Base-by-base conservation (phyloP, 2,888 invertebrate species). In the Pachymerium ferrugineum region DNA sequence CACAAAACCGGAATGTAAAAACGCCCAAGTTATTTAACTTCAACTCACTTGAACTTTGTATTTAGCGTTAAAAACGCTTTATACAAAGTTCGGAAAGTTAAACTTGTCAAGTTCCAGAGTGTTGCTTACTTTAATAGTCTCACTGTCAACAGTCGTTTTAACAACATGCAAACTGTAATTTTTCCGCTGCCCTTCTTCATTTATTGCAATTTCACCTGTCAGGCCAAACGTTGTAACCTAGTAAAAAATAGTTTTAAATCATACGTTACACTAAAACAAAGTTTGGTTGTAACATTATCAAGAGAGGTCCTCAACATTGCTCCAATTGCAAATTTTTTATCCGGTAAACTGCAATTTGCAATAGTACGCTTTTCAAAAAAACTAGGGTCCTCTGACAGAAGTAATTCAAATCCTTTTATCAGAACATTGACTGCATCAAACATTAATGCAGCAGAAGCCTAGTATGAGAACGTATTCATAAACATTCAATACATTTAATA, bases 381-480 rank as follows among this genome's bases (percentile, higher is more conserved):
- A n/a, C n/a, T n/a, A n/a, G n/a, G n/a, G n/a, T n/a, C n/a, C n/a
- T n/a, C n/a, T n/a, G n/a, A n/a, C n/a, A n/a, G n/a, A n/a, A n/a
- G n/a, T n/a, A n/a, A n/a, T 81, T 94, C 94, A 79, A 97, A 90
- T 25, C 95, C 94, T 80, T 94, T 94, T 78, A 93, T 91, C 72
- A 97, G 85, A 0, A 97, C 94, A 82, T 92, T 90, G 14, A 97
- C 93, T 1, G 95, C 94, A 80, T 97, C 97, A 83, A 95, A 95
- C 90, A 96, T 95, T 77, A 97, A 86, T 0, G 97, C 97, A 0
- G 95, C 93, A 85, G 95, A 93, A 1, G 96, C 94, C 94, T 94
- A 79, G 10, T 77, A 73, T 71, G 74, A 74, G 68, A 19, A 68
- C 8, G 2, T 22, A 47, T 5, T 16, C 47, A 47, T 6, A 47